Percentiles rank a stretch among this genome's conserved stretches.
phyloP scores from a whole-genome alignment of 2,797 vertebrate genomes.

The Xiphorhynchus erythropygius region DNA sequence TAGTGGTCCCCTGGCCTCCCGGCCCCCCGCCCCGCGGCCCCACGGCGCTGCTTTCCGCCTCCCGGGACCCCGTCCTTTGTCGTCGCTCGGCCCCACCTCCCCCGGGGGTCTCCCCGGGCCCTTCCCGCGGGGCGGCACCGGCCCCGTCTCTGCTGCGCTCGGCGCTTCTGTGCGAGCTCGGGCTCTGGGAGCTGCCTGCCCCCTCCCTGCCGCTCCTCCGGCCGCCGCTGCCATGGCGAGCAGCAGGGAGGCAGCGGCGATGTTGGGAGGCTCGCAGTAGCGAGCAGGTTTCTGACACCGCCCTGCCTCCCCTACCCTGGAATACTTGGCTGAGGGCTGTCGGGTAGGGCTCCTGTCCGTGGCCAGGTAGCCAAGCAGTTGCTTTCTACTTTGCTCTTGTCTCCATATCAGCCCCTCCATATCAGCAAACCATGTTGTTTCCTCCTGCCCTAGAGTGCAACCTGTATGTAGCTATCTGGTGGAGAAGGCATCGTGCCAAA shows the following conservation, averaged over 20 bases:
- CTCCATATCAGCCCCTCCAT: neutral
- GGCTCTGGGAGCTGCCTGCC: neutral
- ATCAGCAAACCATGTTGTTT: neutral
- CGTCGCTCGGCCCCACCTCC: neutral
- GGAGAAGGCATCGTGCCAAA: neutral
- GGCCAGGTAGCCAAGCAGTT: neutral
- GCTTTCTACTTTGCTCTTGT: neutral
- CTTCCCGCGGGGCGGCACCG: neutral
- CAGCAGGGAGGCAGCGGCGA: neutral
- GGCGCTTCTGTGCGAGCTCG: neutral
- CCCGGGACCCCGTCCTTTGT: rapidly evolving
- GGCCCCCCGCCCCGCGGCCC: no score
- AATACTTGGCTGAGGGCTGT: neutral
- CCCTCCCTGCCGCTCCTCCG: neutral
- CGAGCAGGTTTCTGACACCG: neutral
- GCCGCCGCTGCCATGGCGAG: neutral
- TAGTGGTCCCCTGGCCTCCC: no score
- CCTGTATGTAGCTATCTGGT: neutral
- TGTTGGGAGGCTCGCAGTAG: neutral
- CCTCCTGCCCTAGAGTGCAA: neutral
- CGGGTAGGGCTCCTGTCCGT: rapidly evolving
- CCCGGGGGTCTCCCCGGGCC: neutral
- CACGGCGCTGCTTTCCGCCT: neutral
- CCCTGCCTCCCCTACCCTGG: neutral
- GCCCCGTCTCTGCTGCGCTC: neutral